Base-by-base conservation (phyloP, 2,797 vertebrate species). In the Sus cebifrons region DNA sequence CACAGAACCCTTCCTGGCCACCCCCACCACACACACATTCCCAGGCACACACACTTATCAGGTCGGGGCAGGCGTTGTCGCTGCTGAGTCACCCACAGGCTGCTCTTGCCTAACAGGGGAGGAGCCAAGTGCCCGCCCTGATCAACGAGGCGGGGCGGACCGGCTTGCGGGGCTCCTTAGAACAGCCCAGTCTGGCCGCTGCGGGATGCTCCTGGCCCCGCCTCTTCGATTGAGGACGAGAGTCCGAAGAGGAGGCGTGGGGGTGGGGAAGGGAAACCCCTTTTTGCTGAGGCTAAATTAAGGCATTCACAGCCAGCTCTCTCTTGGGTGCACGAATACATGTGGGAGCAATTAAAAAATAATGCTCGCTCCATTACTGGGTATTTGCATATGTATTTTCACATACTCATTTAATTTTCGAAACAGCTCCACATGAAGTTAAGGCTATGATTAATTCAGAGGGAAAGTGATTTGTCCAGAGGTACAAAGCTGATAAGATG, bases 11-110 rank as follows among this genome's bases (percentile, higher is more conserved):
- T 91, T 73, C 77, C 77, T 18, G 70, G 40, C 70, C 89, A 32
- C 27, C 78, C 27, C 70, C 25, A 40, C 67, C 73, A 23, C 68
- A 36, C 40, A 32, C 52, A 36, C 56, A 60, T 29, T 78, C 89
- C 73, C 12, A 73, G 21, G 58, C n/a, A 36, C 60, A 56, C 64
- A 54, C 49, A 52, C 91, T 97, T 98, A 98, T 98, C 98, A 86
- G 93, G 60, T 91, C 36, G 3, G 71, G 77, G 82, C 97, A 97
- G 96, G 73, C 73, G 18, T 49, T 9, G 84, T 89, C 44, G 2
- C 77, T 98, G 98, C 98, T 98, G 98, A 98, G 96, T 98, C 98
- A 98, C 97, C 36, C 75, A 14, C 91, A 49, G 29, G 64, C 96
- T 58, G 92, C 89, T n/a, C 78, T 74, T 10, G 81, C 83, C 60